Evolutionary conservation across 2,797 vertebrate genomes (phyloP).

Genomic region (Tokudaia tokunoshimensis): DNA sequence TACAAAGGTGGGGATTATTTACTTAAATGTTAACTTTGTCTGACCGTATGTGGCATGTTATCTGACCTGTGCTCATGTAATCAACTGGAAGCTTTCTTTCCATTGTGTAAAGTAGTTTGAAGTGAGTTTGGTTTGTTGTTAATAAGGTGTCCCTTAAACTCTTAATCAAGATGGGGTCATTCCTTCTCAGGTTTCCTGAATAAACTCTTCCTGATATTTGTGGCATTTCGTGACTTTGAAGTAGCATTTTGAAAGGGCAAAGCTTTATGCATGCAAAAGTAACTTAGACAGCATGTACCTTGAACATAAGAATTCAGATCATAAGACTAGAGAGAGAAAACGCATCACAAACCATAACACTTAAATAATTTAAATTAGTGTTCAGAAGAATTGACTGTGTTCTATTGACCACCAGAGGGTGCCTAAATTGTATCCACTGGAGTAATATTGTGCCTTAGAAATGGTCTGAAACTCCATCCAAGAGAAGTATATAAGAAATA

Average conservation of each 20-base stretch:
- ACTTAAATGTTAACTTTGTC: slow-evolving; percentile 28
- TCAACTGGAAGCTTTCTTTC: slow-evolving; percentile 50
- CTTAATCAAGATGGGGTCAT: neutral
- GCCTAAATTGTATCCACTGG: slow-evolving; percentile 66
- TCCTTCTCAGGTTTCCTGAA: neutral
- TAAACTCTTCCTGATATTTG: neutral
- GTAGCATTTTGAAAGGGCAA: slow-evolving; percentile 41
- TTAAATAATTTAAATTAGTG: slow-evolving; percentile 59
- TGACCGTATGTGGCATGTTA: neutral
- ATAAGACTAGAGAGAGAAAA: slow-evolving; percentile 1
- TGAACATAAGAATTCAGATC: slow-evolving; percentile 25
- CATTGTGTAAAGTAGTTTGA: slow-evolving; percentile 57
- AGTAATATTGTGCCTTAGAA: slow-evolving; percentile 58
- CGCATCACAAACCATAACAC: slow-evolving; percentile 3
- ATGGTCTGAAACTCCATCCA: slow-evolving; percentile 51
- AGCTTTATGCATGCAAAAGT: neutral
- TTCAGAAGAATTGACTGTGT: slow-evolving; percentile 66
- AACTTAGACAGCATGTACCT: slow-evolving; percentile 30
- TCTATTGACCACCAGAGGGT: slow-evolving; percentile 73
- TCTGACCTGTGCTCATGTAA: slow-evolving; percentile 39
- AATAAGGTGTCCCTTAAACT: slow-evolving; percentile 55
- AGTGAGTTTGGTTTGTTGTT: slow-evolving; percentile 42
- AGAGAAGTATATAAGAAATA: slow-evolving; percentile 41
- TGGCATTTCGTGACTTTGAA: slow-evolving; percentile 20
- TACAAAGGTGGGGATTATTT: slow-evolving; percentile 55